Evolutionary conservation across 2,888 invertebrate genomes (phyloP).

Genomic region (Busseola fusca): DNA sequence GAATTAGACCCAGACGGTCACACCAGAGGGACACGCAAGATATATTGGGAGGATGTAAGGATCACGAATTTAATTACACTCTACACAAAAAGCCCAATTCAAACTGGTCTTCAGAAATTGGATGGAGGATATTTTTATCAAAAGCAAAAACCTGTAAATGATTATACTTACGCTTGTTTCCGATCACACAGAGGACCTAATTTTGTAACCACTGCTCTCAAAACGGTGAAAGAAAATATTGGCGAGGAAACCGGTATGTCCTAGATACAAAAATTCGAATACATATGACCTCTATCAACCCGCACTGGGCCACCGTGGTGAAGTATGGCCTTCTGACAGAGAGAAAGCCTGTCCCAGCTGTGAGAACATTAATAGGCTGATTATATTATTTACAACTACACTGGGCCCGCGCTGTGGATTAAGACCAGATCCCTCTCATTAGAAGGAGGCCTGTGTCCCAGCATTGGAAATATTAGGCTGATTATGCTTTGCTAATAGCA

Average conservation of each 20-base stretch:
- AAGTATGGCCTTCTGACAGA: too few relatives aligned
- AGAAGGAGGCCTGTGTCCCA: background rate
- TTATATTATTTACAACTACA: background rate
- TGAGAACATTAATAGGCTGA: too few relatives aligned
- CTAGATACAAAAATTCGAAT: too few relatives aligned
- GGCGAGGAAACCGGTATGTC: too few relatives aligned
- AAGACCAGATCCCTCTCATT: background rate
- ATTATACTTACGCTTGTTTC: background rate
- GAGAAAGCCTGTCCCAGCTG: too few relatives aligned
- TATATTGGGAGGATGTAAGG: background rate
- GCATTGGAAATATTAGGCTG: background rate
- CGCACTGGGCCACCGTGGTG: too few relatives aligned
- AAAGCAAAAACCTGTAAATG: background rate
- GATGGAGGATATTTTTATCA: background rate
- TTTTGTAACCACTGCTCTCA: too few relatives aligned
- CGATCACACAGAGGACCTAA: background rate
- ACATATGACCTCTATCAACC: too few relatives aligned
- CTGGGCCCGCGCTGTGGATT: background rate
- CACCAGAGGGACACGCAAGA: background rate
- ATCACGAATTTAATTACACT: background rate
- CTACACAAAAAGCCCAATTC: background rate
- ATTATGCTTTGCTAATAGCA: too few relatives aligned
- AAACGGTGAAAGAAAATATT: too few relatives aligned
- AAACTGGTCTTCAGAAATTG: constrained; percentile 4
- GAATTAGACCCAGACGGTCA: constrained; percentile 2